phyloP scores from a whole-genome alignment of 2,888 invertebrate genomes.

The Tenthredo amoena region DNA sequence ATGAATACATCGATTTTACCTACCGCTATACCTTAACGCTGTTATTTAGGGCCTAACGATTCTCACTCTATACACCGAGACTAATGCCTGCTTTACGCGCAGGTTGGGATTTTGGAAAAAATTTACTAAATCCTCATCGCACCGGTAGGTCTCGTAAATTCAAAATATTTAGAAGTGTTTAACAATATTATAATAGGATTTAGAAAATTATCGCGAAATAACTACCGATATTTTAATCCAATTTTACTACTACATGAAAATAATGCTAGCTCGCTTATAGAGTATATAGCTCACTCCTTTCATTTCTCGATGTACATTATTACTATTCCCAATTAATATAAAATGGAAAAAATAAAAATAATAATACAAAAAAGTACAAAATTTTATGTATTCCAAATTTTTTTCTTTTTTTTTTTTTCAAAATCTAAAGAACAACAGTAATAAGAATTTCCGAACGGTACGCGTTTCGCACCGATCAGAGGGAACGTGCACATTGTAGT shows the following conservation, averaged over 20 bases:
- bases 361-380: not conserved
- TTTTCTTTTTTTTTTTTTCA: not conserved
- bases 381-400: too few species aligned
- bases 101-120: not conserved
- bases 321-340: too few species aligned
- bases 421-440: not conserved
- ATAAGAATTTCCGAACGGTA: conserved; percentile 50
- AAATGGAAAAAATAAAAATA: not conserved
- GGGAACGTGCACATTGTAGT: conserved; percentile 20
- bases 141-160: not conserved
- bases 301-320: too few species aligned
- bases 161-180: conserved; percentile 44
- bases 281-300: too few species aligned
- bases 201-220: not conserved
- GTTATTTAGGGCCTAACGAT: not conserved
- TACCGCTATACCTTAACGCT: not conserved
- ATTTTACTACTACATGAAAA: not conserved
- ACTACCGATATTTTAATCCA: not conserved
- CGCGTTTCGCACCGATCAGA: conserved; percentile 45
- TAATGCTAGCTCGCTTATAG: not conserved
- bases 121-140: not conserved
- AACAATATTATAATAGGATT: conserved; percentile 28
- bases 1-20: not conserved
- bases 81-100: not conserved
- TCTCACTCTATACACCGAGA: not conserved